A percentile compares a stretch with the other conserved stretches of the same genome.
These are phyloP conservation scores for Scatophagus argus DNA, from an alignment of 2,113 vertebrate genomes.

Conservation along the genomic window DNA sequence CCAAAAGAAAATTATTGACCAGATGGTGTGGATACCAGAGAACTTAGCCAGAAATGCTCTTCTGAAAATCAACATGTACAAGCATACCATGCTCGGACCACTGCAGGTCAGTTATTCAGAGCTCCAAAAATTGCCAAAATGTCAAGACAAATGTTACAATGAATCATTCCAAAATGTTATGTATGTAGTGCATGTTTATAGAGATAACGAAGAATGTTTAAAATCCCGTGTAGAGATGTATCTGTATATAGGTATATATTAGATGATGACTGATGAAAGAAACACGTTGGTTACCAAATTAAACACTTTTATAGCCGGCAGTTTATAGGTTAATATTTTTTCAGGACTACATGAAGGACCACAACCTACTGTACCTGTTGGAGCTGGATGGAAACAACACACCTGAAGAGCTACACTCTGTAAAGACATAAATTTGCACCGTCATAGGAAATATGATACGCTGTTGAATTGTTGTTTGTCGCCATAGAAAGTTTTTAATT, in stretches of 20 bases:
- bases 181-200: no score
- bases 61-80: constrained; percentile 82
- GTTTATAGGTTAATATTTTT: background rate
- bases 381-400: constrained; percentile 91
- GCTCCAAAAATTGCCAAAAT: background rate
- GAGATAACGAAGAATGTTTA: no score
- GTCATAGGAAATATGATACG: background rate
- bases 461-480: background rate
- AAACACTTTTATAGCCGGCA: background rate
- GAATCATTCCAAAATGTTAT: no score
- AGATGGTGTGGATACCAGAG: constrained; percentile 88
- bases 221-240: no score
- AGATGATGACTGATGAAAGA: no score
- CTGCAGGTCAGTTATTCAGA: constrained; percentile 83
- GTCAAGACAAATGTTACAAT: no score
- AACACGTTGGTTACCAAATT: background rate
- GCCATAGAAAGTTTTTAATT: background rate
- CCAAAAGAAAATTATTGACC: constrained; percentile 69
- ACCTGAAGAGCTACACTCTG: constrained; percentile 84
- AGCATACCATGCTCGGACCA: constrained; percentile 84
- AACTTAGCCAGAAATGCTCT: constrained; percentile 83
- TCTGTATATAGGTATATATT: no score
- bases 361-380: constrained; percentile 86
- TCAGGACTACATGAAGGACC: constrained; percentile 89
- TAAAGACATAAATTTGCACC: constrained; percentile 58